phyloP scores from a whole-genome alignment of 2,888 invertebrate species.

The Agonum fuliginosum region DNA sequence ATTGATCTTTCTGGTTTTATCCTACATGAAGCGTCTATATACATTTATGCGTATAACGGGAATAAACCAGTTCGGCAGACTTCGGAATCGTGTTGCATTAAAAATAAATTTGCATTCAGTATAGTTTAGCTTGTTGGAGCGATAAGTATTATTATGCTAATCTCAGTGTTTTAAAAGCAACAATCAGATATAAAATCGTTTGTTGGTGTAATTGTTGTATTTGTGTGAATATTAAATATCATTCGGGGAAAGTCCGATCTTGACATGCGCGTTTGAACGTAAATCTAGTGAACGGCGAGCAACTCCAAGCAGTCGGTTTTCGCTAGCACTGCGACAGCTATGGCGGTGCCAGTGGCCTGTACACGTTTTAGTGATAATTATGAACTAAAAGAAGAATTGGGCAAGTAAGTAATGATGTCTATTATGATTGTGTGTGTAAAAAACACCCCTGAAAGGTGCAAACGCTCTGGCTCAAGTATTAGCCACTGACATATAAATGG shows the following conservation, averaged over 20 bases:
- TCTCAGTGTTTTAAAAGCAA: neutral
- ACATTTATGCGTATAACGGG: slow-evolving; percentile 32
- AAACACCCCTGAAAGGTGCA: neutral
- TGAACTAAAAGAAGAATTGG: slow-evolving; percentile 99
- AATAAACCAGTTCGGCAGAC: slow-evolving; percentile 4
- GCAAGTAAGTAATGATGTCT: slow-evolving; percentile 87
- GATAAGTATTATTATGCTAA: neutral
- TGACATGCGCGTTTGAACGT: slow-evolving; percentile 46
- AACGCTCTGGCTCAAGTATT: slow-evolving; percentile 16
- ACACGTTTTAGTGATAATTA: slow-evolving; percentile 99
- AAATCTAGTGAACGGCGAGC: slow-evolving; percentile 64
- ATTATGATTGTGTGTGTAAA: slow-evolving; percentile 53
- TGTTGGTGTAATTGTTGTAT: neutral
- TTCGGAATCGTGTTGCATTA: slow-evolving; percentile 13
- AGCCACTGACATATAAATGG: slow-evolving; percentile 63
- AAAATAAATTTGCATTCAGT: slow-evolving; percentile 4
- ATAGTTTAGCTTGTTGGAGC: neutral
- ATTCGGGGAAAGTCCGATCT: slow-evolving; percentile 30
- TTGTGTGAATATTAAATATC: slow-evolving; percentile 16
- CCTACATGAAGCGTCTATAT: slow-evolving; percentile 68
- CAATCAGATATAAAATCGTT: neutral
- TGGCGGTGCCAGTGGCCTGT: slow-evolving; percentile 93
- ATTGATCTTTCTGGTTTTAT: slow-evolving; percentile 71
- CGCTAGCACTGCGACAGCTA: slow-evolving; percentile 72
- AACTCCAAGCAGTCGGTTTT: slow-evolving; percentile 69